Percentiles rank a stretch among this genome's conserved stretches.
These are phyloP conservation scores for Trichechus manatus DNA, from an alignment of 2,113 vertebrate genomes.

Conservation along the genomic window DNA sequence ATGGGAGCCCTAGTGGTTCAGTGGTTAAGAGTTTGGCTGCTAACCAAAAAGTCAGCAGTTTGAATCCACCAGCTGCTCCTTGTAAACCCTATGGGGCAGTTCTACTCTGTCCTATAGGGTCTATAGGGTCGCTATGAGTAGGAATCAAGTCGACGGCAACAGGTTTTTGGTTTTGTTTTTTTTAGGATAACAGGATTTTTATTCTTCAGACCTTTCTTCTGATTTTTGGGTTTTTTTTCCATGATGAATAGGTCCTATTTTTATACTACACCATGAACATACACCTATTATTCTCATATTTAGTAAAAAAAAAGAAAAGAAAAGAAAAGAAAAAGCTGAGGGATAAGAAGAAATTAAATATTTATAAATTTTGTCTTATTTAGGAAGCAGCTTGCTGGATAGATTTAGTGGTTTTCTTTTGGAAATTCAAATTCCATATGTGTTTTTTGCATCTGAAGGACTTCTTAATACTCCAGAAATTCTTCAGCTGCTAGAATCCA, in stretches of 20 bases:
- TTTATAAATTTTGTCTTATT: slow-evolving; percentile 58
- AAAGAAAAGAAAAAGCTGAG: neutral
- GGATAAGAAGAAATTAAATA: slow-evolving; percentile 1
- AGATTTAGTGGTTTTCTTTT: slow-evolving; percentile 83
- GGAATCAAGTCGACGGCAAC: no score
- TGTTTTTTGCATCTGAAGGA: slow-evolving; percentile 93
- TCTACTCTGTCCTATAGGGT: no score
- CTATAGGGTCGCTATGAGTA: no score
- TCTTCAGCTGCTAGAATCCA: slow-evolving; percentile 93
- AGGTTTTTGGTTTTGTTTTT: no score
- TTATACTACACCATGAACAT: neutral
- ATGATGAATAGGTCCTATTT: slow-evolving; percentile 33
- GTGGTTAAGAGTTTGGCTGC: no score
- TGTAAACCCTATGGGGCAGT: no score
- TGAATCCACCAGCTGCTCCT: no score
- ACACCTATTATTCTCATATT: slow-evolving; percentile 1
- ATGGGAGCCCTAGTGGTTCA: neutral
- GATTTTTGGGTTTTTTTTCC: slow-evolving; percentile 16
- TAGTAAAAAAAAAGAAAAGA: neutral
- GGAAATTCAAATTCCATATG: slow-evolving; percentile 91
- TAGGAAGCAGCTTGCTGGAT: slow-evolving; percentile 75
- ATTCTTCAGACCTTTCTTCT: slow-evolving; percentile 38
- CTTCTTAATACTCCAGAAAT: slow-evolving; percentile 90
- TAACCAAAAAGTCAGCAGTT: no score
- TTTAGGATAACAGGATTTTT: neutral